phyloP scores from a whole-genome alignment of 2,888 invertebrate genomes.

The Hydroisotoma schaefferi region DNA sequence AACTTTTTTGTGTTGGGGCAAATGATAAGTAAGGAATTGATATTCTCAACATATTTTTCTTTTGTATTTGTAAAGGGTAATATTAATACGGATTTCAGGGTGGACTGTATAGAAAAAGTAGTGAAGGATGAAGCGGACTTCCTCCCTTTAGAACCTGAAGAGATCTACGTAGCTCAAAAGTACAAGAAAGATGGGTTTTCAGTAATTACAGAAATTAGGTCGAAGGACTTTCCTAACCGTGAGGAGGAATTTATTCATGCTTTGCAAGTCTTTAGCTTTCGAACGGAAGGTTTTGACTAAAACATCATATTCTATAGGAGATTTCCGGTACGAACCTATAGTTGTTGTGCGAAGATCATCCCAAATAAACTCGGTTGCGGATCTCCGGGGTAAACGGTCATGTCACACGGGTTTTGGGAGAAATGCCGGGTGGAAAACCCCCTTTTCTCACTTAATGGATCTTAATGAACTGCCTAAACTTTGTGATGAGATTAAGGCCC shows the following conservation, averaged over 20 bases:
- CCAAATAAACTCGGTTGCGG: slow-evolving; percentile 59
- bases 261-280: slow-evolving; percentile 5
- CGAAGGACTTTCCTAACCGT: slow-evolving; percentile 21
- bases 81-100: slow-evolving; percentile 16
- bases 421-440: slow-evolving; percentile 53
- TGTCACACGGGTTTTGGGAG: slow-evolving; percentile 79
- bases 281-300: not conserved
- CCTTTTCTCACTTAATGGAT: slow-evolving; percentile 46
- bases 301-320: no score
- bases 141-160: slow-evolving; percentile 40
- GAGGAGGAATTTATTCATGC: no score
- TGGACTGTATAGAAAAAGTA: slow-evolving; percentile 41
- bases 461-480: slow-evolving; percentile 30
- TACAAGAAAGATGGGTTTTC: slow-evolving; percentile 30
- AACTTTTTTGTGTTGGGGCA: slow-evolving; percentile 30
- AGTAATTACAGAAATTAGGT: slow-evolving; percentile 35
- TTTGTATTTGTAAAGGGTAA: not conserved
- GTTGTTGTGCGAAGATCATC: slow-evolving; percentile 65
- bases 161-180: slow-evolving; percentile 40
- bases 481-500: slow-evolving; percentile 31
- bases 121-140: slow-evolving; percentile 41
- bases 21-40: slow-evolving; percentile 34
- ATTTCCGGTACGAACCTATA: slow-evolving; percentile 53
- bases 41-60: not conserved
- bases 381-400: slow-evolving; percentile 67